Evolutionary conservation across 2,888 invertebrate genomes (phyloP).

Genomic region (Calliphora vomitoria): DNA sequence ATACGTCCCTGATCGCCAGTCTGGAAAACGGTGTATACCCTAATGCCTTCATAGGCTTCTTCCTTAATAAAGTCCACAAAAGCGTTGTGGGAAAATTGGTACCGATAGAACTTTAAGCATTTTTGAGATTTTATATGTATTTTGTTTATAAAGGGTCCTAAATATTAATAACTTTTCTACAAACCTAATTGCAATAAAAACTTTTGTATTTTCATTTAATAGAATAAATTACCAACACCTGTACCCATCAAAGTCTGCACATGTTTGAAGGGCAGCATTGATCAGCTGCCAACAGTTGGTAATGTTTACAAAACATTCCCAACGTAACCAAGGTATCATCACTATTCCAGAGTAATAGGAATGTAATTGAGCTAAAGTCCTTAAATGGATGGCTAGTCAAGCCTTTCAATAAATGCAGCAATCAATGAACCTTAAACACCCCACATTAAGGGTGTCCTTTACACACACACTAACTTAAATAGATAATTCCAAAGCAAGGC

Average conservation of each 20-base stretch:
- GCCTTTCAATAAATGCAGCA: slow-evolving; percentile 9
- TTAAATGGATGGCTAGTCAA: slow-evolving; percentile 47
- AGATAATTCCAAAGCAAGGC: neutral
- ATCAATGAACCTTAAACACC: slow-evolving; percentile 49
- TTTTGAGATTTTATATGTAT: too few species aligned
- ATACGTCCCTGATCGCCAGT: too few species aligned
- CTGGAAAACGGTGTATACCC: too few species aligned
- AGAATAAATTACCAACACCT: slow-evolving; percentile 6
- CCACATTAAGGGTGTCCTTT: slow-evolving; percentile 30
- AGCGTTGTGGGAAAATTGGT: too few species aligned
- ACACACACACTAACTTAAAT: neutral
- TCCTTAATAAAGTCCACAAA: too few species aligned
- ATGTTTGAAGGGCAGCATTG: neutral
- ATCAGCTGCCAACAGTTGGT: slow-evolving; percentile 59
- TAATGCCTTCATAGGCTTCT: too few species aligned
- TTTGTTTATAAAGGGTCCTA: too few species aligned
- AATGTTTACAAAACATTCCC: slow-evolving; percentile 67
- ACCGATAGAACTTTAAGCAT: too few species aligned
- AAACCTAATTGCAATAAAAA: too few species aligned
- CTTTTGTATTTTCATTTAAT: too few species aligned
- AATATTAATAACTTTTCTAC: too few species aligned
- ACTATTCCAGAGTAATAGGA: neutral
- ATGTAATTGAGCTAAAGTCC: neutral
- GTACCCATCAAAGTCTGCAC: neutral
- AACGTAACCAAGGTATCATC: slow-evolving; percentile 59